phyloP scores from a whole-genome alignment of 1,140 invertebrate genomes.

The Aphaenogaster floridana region DNA sequence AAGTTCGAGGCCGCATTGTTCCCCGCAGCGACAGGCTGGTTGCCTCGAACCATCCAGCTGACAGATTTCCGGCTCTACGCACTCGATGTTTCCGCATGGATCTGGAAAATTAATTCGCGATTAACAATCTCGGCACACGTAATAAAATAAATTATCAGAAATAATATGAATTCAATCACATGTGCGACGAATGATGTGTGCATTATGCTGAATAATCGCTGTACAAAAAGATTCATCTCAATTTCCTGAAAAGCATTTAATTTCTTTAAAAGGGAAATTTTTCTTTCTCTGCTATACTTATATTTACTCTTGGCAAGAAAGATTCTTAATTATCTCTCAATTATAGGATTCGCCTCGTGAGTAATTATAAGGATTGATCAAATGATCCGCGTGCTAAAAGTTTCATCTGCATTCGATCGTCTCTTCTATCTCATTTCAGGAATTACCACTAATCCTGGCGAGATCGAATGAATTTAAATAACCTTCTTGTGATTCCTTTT shows the following conservation, averaged over 20 bases:
- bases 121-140: background rate
- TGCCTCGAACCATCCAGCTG: conserved; percentile 93
- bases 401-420: conserved; percentile 2
- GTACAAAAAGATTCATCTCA: background rate
- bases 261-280: background rate
- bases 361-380: conserved; percentile 3
- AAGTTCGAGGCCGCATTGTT: conserved; percentile 93
- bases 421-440: conserved; percentile 11
- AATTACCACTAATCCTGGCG: background rate
- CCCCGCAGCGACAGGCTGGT: conserved; percentile 93
- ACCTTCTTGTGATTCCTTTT: background rate
- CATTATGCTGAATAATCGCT: background rate
- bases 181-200: background rate
- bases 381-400: background rate
- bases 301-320: background rate
- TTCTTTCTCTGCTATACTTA: background rate
- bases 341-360: background rate
- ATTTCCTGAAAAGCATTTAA: background rate
- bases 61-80: conserved; percentile 93
- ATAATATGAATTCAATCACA: background rate
- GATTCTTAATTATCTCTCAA: conserved; percentile 13
- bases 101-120: conserved; percentile 88
- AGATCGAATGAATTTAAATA: conserved; percentile 29
- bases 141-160: background rate
- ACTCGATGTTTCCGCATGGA: conserved; percentile 92